phyloP scores from a whole-genome alignment of 2,797 vertebrate genomes.

The Sandelia bainsii region DNA sequence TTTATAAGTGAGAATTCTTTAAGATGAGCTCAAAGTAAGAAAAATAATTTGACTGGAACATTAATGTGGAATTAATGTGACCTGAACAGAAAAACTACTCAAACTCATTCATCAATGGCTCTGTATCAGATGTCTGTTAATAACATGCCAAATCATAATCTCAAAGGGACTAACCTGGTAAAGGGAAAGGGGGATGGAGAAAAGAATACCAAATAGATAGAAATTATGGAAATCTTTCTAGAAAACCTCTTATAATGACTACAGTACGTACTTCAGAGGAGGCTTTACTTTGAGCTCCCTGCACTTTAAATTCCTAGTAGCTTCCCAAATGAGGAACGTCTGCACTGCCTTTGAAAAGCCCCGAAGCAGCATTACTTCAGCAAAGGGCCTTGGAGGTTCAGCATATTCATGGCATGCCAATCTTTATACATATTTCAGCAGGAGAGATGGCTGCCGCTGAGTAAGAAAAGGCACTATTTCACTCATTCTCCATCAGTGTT shows the following conservation, averaged over 20 bases:
- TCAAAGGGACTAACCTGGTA: constrained; percentile 70
- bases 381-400: constrained; percentile 37
- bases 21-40: constrained; percentile 15
- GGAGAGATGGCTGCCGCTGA: constrained; percentile 31
- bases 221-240: constrained; percentile 36
- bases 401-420: constrained; percentile 51
- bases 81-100: constrained; percentile 13
- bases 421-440: constrained; percentile 59
- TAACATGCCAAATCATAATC: constrained; percentile 59
- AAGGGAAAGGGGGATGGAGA: constrained; percentile 50
- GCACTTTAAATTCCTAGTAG: constrained; percentile 34
- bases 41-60: constrained; percentile 13
- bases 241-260: constrained; percentile 20
- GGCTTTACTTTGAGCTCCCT: constrained; percentile 37
- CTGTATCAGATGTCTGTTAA: constrained; percentile 22
- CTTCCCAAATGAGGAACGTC: constrained; percentile 21
- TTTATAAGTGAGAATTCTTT: neutral
- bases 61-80: constrained; percentile 12
- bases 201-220: constrained; percentile 46
- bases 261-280: constrained; percentile 33
- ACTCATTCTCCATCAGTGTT: constrained; percentile 28
- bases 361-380: constrained; percentile 38
- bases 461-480: constrained; percentile 51
- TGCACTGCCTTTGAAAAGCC: constrained; percentile 42
- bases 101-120: constrained; percentile 64